phyloP scores from a whole-genome alignment of 2,888 invertebrate species.

The Xylota sylvarum region DNA sequence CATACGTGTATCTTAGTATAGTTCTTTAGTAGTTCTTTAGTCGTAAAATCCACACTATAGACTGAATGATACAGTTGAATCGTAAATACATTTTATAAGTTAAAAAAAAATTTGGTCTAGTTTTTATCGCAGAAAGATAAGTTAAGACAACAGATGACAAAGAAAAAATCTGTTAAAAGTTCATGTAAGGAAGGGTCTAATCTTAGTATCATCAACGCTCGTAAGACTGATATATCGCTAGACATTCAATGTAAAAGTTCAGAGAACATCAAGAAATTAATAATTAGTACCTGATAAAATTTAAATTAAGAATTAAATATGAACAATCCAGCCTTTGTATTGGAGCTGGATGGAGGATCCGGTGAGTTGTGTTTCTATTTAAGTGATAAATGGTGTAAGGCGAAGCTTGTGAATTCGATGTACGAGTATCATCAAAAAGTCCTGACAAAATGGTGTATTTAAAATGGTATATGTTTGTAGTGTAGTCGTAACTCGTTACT shows the following conservation, averaged over 20 bases:
- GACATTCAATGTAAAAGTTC: slow-evolving; percentile 10
- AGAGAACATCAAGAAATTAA: neutral
- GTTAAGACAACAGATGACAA: slow-evolving; percentile 17
- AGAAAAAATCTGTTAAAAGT: slow-evolving; percentile 22
- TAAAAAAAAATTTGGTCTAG: neutral
- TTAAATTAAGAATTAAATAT: slow-evolving; percentile 70
- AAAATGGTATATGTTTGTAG: no score
- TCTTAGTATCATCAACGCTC: slow-evolving; percentile 31
- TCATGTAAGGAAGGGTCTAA: slow-evolving; percentile 2
- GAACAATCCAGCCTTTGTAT: slow-evolving; percentile 81
- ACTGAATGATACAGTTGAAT: neutral
- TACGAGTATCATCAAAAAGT: no score
- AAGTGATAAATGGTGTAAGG: neutral
- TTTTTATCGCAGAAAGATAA: slow-evolving; percentile 14
- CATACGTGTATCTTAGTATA: no score
- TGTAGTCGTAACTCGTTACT: no score
- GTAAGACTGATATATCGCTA: slow-evolving; percentile 44
- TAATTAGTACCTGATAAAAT: slow-evolving; percentile 33
- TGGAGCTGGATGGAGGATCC: slow-evolving; percentile 79
- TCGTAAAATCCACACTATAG: neutral
- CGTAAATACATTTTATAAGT: slow-evolving; percentile 17
- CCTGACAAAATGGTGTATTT: no score
- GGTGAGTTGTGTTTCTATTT: slow-evolving; percentile 75
- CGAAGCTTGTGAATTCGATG: neutral
- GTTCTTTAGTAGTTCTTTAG: no score